Conservation (phyloP, 1,140 invertebrate species). For the Lepidurus apus region DNA sequence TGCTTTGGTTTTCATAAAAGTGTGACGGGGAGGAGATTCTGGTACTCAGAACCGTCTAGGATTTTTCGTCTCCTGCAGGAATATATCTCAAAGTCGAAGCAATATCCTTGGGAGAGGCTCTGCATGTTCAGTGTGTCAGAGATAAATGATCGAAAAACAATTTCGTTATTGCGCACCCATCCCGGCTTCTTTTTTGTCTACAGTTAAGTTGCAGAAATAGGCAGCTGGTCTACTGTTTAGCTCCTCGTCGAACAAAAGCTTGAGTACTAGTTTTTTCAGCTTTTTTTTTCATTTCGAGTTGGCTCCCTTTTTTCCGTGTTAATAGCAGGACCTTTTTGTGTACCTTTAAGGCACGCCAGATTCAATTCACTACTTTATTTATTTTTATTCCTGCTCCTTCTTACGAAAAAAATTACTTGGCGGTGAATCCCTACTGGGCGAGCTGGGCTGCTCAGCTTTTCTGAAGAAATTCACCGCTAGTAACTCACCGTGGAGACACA, state of each 20-base stretch:
- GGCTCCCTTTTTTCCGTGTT: not conserved
- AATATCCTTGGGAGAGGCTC: not conserved
- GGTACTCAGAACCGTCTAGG: too few species aligned
- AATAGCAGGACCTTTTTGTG: not conserved
- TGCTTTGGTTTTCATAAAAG: too few species aligned
- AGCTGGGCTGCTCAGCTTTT: not conserved
- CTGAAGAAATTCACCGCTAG: not conserved
- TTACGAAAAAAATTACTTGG: not conserved
- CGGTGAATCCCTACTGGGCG: conserved; percentile 1
- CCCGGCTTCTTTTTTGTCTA: not conserved
- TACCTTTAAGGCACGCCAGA: conserved; percentile 9
- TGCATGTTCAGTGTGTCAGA: conserved; percentile 9
- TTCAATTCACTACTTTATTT: not conserved
- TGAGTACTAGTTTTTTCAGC: too few species aligned
- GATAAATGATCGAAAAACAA: conserved; percentile 19
- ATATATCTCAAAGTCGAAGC: conserved; percentile 14
- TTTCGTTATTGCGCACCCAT: not conserved
- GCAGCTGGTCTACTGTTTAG: not conserved
- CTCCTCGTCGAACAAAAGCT: not conserved
- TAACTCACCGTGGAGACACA: conserved; percentile 10
- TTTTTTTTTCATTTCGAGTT: not conserved
- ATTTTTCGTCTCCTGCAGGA: not conserved
- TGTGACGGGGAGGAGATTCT: too few species aligned
- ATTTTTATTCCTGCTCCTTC: not conserved
- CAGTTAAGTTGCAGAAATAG: not conserved